These are phyloP conservation scores for Chymomyza fuscimana DNA, from an alignment of 2,888 invertebrate species.

Conservation along the genomic window DNA sequence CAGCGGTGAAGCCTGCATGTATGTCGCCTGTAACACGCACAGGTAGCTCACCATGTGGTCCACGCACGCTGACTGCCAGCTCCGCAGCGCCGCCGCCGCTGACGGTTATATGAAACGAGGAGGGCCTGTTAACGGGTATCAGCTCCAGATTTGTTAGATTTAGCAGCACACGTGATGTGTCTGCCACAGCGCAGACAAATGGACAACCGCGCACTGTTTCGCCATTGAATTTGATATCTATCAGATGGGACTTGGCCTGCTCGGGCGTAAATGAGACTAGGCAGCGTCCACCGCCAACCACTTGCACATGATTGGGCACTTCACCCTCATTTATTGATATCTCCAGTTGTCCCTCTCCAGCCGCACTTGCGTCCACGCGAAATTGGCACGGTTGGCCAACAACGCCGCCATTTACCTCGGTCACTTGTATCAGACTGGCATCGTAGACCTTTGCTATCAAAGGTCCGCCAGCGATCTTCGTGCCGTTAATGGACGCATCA, in stretches of 20 bases:
- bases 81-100: constrained; percentile 87
- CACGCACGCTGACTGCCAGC: constrained; percentile 92
- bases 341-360: constrained; percentile 99
- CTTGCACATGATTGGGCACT: constrained; percentile 98
- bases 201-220: constrained; percentile 95
- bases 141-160: constrained; percentile 89
- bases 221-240: constrained; percentile 97
- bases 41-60: constrained; percentile 92
- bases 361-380: constrained; percentile 98
- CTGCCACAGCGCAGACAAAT: constrained; percentile 91
- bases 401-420: constrained; percentile 94
- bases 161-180: constrained; percentile 87
- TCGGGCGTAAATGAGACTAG: constrained; percentile 97
- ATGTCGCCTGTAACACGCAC: constrained; percentile 94
- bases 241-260: constrained; percentile 92
- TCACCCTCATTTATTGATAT: constrained; percentile 99
- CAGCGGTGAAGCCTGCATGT: constrained; percentile 92
- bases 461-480: constrained; percentile 93
- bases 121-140: constrained; percentile 90
- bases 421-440: constrained; percentile 94
- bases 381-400: constrained; percentile 98
- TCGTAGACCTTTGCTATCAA: constrained; percentile 97
- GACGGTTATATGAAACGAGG: constrained; percentile 89
- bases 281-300: constrained; percentile 96
- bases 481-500: constrained; percentile 93